Base-by-base conservation (phyloP, 2,888 invertebrate species). In the Selenia dentaria region DNA sequence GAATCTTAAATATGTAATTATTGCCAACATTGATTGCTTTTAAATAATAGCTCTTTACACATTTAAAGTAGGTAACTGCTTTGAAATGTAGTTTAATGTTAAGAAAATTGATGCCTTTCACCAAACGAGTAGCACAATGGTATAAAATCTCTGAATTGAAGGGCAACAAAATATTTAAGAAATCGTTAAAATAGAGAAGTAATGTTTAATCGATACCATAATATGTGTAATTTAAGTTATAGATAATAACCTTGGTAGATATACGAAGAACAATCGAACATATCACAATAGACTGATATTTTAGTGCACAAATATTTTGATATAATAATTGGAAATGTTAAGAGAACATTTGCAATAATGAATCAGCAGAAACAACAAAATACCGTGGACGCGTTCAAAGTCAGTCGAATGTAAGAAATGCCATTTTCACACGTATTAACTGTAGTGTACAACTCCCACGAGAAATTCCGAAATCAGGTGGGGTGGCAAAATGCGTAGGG, bases 391-490 rank as follows among this genome's bases (percentile, higher is more conserved):
- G 41, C 40, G 33, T 36, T 26, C 9, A 22, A 25, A 42, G 27
- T 27, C 12, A 38, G 9, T 24, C 34, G 20, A 20, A 33, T 42
- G 22, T 33, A 39, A 44, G 26, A 51, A 37, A 52, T 46, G 64
- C 39, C 64, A 70, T 77, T 77, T 78, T 74, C 67, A 72, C 75
- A 76, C 72, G 80, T 83, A 82, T 78, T 77, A 76, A 80, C 50
- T 72, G 67, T 54, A 59, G 47, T 63, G 50, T 64, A 62, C 64
- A 70, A 70, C 65, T 84, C 86, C 87, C 87, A 74, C 60, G 87
- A 82, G 87, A 83, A 82, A 81, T 83, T 66, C 57, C 59, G 56
- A 65, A 74, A 70, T 65, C 81, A 81, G 76, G 78, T 77, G 65
- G 82, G 83, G 84, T 70, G 64, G 60, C 61, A 45, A 49, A 57